phyloP scores from a whole-genome alignment of 2,113 vertebrate genomes.

The Isichthys henryi region DNA sequence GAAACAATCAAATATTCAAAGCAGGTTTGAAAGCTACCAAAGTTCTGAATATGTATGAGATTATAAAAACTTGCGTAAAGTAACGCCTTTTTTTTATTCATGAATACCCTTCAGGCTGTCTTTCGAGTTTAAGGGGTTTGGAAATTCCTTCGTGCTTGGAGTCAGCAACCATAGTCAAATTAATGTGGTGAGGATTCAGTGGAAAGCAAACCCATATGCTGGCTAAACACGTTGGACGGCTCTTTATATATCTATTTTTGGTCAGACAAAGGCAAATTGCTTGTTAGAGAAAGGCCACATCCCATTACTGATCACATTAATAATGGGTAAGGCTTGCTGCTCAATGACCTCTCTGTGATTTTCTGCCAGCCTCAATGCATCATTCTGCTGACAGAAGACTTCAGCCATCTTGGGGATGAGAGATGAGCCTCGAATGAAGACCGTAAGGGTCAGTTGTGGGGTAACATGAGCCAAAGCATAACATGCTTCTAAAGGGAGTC shows the following conservation, averaged over 20 bases:
- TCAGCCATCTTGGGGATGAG: not conserved
- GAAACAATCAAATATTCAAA: not conserved
- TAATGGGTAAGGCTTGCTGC: not conserved
- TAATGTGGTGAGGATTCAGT: not conserved
- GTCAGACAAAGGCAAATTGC: not conserved
- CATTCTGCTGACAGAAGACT: not conserved
- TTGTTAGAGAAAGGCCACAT: not conserved
- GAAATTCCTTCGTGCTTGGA: not conserved
- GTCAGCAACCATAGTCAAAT: not conserved
- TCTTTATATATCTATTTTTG: not conserved
- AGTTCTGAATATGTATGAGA: not conserved
- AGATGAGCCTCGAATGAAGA: slow-evolving; percentile 23
- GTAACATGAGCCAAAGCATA: slow-evolving; percentile 50
- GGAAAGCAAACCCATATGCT: not conserved
- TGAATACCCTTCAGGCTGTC: not conserved
- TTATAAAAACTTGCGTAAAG: not conserved
- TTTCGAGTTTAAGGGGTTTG: not conserved
- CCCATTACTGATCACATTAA: not conserved
- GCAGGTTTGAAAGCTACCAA: not conserved
- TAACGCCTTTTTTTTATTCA: not conserved
- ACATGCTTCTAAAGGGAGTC: slow-evolving; percentile 40
- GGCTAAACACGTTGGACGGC: not conserved
- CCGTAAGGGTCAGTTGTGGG: slow-evolving; percentile 25
- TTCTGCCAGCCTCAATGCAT: not conserved
- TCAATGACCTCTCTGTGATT: not conserved